These are phyloP conservation scores for Oreochromis grahami DNA, from an alignment of 2,797 vertebrate genomes.

Conservation along the genomic window DNA sequence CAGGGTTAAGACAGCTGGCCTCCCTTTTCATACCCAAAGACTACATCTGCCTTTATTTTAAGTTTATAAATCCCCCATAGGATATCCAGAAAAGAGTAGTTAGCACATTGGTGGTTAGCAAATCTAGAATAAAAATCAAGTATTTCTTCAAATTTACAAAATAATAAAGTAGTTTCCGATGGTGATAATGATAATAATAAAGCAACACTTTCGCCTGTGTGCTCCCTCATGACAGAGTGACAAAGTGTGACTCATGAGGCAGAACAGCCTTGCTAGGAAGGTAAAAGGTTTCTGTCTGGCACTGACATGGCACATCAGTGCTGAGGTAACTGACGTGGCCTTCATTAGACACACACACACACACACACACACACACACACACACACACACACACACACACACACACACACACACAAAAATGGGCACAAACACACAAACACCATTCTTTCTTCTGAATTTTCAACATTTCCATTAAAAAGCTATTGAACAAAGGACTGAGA, in stretches of 20 bases:
- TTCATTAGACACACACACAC: background rate
- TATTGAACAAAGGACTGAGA: background rate
- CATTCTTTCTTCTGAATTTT: background rate
- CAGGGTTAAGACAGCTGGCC: background rate
- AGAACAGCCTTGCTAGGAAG: background rate
- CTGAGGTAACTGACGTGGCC: constrained; percentile 10
- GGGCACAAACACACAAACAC: background rate
- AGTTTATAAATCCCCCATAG: no score
- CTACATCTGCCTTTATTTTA: background rate
- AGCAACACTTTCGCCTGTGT: background rate
- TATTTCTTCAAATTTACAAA: background rate
- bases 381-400: background rate
- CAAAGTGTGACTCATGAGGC: background rate
- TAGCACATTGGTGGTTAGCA: background rate
- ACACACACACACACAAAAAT: background rate
- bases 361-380: background rate
- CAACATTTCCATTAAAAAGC: background rate
- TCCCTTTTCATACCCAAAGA: background rate
- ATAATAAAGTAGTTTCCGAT: background rate
- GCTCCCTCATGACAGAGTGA: background rate
- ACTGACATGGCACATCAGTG: constrained; percentile 7
- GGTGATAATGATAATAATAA: background rate
- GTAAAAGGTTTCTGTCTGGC: constrained; percentile 30
- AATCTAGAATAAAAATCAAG: background rate
- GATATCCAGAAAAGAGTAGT: background rate